A percentile compares a stretch with the other conserved stretches of the same genome.
phyloP scores from a whole-genome alignment of 1,140 invertebrate species.

The Vollenhovia emeryi region DNA sequence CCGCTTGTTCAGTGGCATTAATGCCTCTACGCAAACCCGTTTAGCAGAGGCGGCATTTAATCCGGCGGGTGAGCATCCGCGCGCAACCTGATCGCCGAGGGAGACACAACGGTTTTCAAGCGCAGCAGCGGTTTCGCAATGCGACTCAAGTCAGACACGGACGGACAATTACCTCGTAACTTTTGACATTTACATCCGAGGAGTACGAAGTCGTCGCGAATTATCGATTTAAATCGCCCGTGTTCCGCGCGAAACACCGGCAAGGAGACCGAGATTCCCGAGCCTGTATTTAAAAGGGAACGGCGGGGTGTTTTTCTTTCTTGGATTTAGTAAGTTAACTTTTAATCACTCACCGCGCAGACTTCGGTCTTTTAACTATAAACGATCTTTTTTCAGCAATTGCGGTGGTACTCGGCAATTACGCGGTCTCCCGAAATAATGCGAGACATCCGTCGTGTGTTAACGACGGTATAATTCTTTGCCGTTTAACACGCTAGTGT shows the following conservation, averaged over 20 bases:
- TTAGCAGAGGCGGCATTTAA: constrained; percentile 4
- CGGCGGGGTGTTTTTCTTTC: background rate
- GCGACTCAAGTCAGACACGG: background rate
- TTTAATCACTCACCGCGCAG: background rate
- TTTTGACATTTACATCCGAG: constrained; percentile 19
- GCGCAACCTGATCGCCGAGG: background rate
- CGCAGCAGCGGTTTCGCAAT: background rate
- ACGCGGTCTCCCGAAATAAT: background rate
- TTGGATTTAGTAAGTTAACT: background rate
- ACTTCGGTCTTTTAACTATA: background rate
- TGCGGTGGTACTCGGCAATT: background rate
- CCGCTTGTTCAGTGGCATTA: background rate
- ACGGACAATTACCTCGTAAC: constrained; percentile 11
- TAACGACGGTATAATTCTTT: background rate
- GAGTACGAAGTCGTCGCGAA: constrained; percentile 1
- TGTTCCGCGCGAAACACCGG: background rate
- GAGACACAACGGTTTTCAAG: background rate
- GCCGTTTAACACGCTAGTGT: background rate
- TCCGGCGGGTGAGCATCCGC: background rate
- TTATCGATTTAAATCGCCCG: constrained; percentile 20
- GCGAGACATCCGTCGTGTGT: background rate
- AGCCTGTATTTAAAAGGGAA: background rate
- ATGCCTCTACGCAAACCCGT: background rate
- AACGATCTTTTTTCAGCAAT: background rate
- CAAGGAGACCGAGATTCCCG: background rate